Percentiles rank a stretch among this genome's conserved stretches.
Conservation (phyloP, 2,797 vertebrate genomes). For the Chlorospingus semifuscus region DNA sequence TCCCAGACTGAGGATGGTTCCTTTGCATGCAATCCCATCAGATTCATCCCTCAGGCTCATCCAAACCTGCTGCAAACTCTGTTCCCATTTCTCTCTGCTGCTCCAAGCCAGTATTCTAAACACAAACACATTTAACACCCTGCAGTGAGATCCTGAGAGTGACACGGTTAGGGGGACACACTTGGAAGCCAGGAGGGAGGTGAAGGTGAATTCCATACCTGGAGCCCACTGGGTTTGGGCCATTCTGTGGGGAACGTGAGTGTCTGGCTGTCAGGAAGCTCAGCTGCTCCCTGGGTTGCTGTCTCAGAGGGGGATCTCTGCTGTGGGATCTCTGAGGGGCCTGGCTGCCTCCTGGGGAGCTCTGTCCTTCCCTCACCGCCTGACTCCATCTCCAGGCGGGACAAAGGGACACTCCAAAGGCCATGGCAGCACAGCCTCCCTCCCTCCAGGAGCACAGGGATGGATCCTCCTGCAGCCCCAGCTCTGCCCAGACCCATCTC, state of each 20-base stretch:
- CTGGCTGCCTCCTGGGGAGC: neutral
- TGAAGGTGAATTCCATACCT: accelerated
- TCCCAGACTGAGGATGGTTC: neutral
- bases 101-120: neutral
- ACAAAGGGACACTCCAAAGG: neutral
- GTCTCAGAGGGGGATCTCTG: neutral
- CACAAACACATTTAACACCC: neutral
- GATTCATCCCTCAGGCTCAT: neutral
- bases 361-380: neutral
- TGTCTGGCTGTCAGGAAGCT: neutral
- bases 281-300: neutral
- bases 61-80: neutral
- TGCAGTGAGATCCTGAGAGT: neutral
- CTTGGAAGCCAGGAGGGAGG: neutral
- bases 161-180: accelerated
- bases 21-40: neutral
- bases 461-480: neutral
- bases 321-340: neutral
- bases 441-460: neutral
- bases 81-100: neutral
- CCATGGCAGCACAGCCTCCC: neutral
- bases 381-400: neutral
- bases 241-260: neutral
- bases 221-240: neutral
- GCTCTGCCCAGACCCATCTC: neutral